Evolutionary conservation across 2,888 invertebrate species (phyloP), one percentile per base, ranked within the genome.

Genomic region (Adelphocoris suturalis): DNA sequence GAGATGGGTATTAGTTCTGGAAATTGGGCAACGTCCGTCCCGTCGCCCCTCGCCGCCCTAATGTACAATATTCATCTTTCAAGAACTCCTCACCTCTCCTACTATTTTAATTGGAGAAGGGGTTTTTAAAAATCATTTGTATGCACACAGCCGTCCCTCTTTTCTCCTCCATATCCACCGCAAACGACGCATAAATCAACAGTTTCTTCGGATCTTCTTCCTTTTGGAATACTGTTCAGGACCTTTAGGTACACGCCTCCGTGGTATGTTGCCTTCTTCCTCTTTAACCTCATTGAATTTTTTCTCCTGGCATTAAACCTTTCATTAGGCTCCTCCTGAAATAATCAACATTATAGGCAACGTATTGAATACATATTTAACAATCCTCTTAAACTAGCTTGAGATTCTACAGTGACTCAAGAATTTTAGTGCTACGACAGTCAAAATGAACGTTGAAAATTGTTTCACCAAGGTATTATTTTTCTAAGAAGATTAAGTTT

Each of bases 91-190:
- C 68, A 68, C 68, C 68, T 68, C 68, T 68, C 68, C 68, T 23
- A 68, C 68, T 23, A 68, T 78, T 78, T 78, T 78, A 78, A 78
- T 78, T 78, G 78, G 78, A 78, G 78, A 78, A 28, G 46, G 78
- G 37, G 78, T 7, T 78, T 19, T 76, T 78, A 46, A 78, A 78
- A 78, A 78, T 78, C 78, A 78, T 78, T 78, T 78, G 78, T 78
- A 78, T 78, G 78, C 78, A 78, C 28, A 19, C 78, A 13, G 78
- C 37, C 78, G 46, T 46, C 78, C 46, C 78, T 46, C 47, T 78
- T 78, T 46, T 46, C 78, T 78, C 78, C 19, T 78, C 78, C 78
- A 78, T 78, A 78, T 78, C 37, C 78, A 78, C 78, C 46, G 47
- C 37, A 28, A 78, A 37, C 78, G 37, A n/a, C 78, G 78, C 46